Evolutionary conservation across 2,113 vertebrate genomes (phyloP).

Genomic region (mouse (Mus musculus)): DNA sequence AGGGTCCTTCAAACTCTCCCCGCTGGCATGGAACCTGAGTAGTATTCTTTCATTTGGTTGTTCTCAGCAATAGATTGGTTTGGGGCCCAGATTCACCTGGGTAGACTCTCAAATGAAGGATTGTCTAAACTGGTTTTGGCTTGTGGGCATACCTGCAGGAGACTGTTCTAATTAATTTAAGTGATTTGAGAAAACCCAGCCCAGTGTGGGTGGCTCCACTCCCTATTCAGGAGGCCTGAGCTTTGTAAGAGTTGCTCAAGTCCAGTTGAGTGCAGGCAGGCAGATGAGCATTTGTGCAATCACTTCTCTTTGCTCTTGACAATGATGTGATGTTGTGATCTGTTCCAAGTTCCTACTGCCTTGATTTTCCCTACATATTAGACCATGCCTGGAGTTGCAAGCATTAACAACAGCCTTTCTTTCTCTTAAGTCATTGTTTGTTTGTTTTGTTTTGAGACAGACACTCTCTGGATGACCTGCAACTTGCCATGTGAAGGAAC

Average conservation of each 20-base stretch:
- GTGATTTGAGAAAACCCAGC: not conserved
- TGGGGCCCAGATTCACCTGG: not conserved
- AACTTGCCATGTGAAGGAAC: not conserved
- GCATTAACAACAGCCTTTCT: too few relatives aligned
- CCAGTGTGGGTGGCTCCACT: not conserved
- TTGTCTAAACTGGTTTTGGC: not conserved
- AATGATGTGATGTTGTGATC: too few relatives aligned
- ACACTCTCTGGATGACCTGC: not conserved
- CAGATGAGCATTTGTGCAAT: not conserved
- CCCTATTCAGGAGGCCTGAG: not conserved
- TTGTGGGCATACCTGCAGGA: too few relatives aligned
- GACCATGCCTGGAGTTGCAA: not conserved
- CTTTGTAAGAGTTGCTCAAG: not conserved
- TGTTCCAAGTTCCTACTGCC: not conserved
- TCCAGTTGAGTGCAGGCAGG: not conserved
- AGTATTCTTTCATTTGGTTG: not conserved
- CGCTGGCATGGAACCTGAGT: not conserved
- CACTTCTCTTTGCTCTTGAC: not conserved
- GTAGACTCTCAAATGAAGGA: not conserved
- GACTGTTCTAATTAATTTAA: not conserved
- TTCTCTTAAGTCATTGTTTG: not conserved
- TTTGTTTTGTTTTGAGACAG: not conserved
- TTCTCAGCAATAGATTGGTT: not conserved
- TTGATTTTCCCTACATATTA: not conserved
- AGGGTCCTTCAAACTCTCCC: not conserved